A percentile compares a stretch with the other conserved stretches of the same genome.
phyloP scores from a whole-genome alignment of 1,140 invertebrate species.

The Drosophila kanapiae region DNA sequence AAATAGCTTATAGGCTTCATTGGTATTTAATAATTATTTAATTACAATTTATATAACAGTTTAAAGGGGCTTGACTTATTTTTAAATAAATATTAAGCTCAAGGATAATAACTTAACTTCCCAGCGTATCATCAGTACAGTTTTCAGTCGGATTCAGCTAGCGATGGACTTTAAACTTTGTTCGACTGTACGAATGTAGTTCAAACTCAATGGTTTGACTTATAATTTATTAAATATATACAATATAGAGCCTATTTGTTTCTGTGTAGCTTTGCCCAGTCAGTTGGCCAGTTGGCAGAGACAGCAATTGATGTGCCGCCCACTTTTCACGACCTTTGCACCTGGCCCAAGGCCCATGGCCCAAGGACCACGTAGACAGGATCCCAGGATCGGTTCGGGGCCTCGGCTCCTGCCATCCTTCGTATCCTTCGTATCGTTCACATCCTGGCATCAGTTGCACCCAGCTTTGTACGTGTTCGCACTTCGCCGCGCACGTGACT shows the following conservation, averaged over 20 bases:
- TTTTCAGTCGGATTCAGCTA: no score
- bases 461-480: slow-evolving; percentile 74
- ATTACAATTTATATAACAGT: no score
- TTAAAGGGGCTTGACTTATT: no score
- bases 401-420: background rate
- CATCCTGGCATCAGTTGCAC: slow-evolving; percentile 74
- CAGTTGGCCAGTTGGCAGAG: slow-evolving; percentile 65
- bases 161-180: no score
- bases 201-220: no score
- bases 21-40: no score
- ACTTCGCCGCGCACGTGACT: slow-evolving; percentile 76
- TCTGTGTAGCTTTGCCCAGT: slow-evolving; percentile 9
- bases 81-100: no score
- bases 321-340: slow-evolving; percentile 77
- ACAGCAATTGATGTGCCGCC: slow-evolving; percentile 78
- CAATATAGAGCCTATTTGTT: background rate
- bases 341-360: slow-evolving; percentile 53
- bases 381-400: slow-evolving; percentile 8
- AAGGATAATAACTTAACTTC: no score
- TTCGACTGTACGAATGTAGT: no score
- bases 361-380: slow-evolving; percentile 45
- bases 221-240: background rate
- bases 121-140: no score
- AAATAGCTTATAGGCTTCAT: no score
- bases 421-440: slow-evolving; percentile 6